Conservation (phyloP, 2,797 vertebrate species). For the Pseudochirops corinnae region DNA sequence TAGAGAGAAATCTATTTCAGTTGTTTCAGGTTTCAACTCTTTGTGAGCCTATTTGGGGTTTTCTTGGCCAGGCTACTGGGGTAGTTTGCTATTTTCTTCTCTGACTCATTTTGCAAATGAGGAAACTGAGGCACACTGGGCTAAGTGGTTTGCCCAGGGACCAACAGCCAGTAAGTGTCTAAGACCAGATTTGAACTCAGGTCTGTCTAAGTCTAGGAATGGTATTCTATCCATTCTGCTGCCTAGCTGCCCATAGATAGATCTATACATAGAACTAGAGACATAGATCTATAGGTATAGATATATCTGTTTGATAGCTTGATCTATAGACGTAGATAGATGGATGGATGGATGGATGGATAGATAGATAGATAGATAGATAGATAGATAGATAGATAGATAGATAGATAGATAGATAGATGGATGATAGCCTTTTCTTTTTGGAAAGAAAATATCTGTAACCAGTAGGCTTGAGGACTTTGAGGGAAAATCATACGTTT, state of each 20-base stretch:
- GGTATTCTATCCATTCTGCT: neutral
- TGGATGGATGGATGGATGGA: too few relatives aligned
- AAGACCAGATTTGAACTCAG: too few relatives aligned
- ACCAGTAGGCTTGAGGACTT: neutral
- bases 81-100: neutral
- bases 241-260: neutral
- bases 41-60: neutral
- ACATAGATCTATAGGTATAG: too few relatives aligned
- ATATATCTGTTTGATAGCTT: neutral
- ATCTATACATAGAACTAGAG: too few relatives aligned
- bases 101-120: neutral
- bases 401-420: neutral
- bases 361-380: too few relatives aligned
- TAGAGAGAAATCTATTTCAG: too few relatives aligned
- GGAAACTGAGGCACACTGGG: neutral
- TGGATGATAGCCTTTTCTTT: neutral
- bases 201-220: too few relatives aligned
- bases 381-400: too few relatives aligned
- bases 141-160: neutral
- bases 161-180: neutral
- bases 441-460: neutral
- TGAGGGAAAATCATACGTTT: neutral
- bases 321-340: neutral
- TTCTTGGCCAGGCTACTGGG: neutral
- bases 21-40: neutral